Conservation (phyloP, 2,888 invertebrate species). For the Cecidostiba fungosa region DNA sequence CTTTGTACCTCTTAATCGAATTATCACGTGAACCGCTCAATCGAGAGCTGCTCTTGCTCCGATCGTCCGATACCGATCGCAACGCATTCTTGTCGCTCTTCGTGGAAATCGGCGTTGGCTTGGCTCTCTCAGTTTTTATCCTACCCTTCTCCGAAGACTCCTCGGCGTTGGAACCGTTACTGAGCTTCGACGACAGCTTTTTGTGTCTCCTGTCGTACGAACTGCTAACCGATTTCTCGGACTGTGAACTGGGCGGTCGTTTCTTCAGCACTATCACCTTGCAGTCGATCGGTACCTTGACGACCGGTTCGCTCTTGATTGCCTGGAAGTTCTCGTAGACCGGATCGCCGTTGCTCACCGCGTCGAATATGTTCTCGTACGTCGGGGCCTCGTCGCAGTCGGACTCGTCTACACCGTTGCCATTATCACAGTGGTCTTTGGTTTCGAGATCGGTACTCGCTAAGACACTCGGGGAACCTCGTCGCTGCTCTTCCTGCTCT, state of each 20-base stretch:
- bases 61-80: background rate
- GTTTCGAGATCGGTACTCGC: slow-evolving; percentile 51
- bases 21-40: slow-evolving; percentile 38
- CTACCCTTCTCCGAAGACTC: background rate
- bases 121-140: slow-evolving; percentile 18
- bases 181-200: slow-evolving; percentile 28
- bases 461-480: background rate
- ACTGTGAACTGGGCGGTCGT: background rate
- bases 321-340: slow-evolving; percentile 70
- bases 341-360: slow-evolving; percentile 63
- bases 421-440: slow-evolving; percentile 68
- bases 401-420: slow-evolving; percentile 34
- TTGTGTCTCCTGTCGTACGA: slow-evolving; percentile 28
- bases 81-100: slow-evolving; percentile 39
- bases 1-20: slow-evolving; percentile 58
- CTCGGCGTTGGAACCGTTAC: background rate
- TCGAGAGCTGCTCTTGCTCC: slow-evolving; percentile 26
- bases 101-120: slow-evolving; percentile 33
- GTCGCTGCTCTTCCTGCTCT: background rate
- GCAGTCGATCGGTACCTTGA: background rate
- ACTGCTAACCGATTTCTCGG: background rate
- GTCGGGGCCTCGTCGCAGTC: slow-evolving; percentile 41
- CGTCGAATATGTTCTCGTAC: slow-evolving; percentile 71
- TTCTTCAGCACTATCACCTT: slow-evolving; percentile 5
- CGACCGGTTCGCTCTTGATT: background rate